These are phyloP conservation scores for Melanotaenia duboulayi DNA, from an alignment of 2,113 vertebrate genomes.

Conservation along the genomic window DNA sequence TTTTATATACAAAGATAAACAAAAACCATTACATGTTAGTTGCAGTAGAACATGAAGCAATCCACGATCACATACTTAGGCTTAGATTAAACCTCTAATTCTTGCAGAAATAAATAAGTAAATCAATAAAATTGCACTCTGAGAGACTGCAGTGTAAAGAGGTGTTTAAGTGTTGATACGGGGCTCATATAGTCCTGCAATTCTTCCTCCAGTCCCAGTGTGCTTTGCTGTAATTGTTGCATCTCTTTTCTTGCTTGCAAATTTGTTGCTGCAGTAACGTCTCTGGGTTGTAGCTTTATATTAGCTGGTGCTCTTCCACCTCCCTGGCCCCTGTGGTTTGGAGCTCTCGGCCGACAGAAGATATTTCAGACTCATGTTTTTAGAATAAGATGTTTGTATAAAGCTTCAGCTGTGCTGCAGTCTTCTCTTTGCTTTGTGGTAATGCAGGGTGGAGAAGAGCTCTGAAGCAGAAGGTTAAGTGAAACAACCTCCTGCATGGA, in stretches of 20 bases:
- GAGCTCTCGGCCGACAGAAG: not conserved
- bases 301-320: slow-evolving; percentile 3
- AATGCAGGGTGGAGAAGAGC: slow-evolving; percentile 23
- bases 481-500: slow-evolving; percentile 15
- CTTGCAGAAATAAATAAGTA: not conserved
- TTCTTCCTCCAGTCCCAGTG: slow-evolving; percentile 16
- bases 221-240: slow-evolving; percentile 35
- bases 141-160: slow-evolving; percentile 28
- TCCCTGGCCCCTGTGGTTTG: slow-evolving; percentile 18
- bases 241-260: slow-evolving; percentile 38
- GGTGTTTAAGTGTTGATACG: slow-evolving; percentile 26
- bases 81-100: no score
- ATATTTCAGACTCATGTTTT: not conserved
- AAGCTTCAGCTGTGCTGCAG: slow-evolving; percentile 12
- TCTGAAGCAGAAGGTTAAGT: slow-evolving; percentile 17
- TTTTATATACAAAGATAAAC: no score
- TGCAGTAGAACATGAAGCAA: no score
- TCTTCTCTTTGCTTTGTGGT: slow-evolving; percentile 13
- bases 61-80: no score
- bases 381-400: not conserved
- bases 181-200: slow-evolving; percentile 36
- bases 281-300: not conserved
- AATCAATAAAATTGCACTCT: not conserved
- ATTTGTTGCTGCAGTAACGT: slow-evolving; percentile 34
- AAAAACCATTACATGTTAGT: no score